Evolutionary conservation across 2,113 vertebrate genomes (phyloP), one percentile per base, ranked within the genome.

Genomic region (Cardinalis cardinalis): DNA sequence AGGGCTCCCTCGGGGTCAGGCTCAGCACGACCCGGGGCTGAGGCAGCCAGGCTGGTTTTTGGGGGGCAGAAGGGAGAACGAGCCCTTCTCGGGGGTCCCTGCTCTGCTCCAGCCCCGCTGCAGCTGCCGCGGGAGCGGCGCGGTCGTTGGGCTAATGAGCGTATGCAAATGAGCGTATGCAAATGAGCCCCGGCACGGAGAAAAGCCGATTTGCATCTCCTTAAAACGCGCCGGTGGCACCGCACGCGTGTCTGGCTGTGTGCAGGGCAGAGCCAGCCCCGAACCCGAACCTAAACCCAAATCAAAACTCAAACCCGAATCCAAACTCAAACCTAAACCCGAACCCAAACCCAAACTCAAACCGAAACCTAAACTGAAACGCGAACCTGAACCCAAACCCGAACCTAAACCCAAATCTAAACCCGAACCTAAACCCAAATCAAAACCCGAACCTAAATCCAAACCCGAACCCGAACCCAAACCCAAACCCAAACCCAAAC

Each of bases 21-120:
- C 0, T 3, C 66, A 12, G 16, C 25, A 0, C 0, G 6, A 8
- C 2, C 0, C 0, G 68, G 51, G 5, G 10, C n/a, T 36, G n/a
- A 36, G n/a, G 56, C n/a, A 25, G 34, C 34, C 56, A 6, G 34
- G 56, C 34, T 26, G 56, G 56, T 4, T 59, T 29, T 7, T 56
- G 72, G 64, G 79, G 77, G 31, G 6, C 10, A 20, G 11, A 16
- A 4, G 4, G 41, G 59, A 59, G 58, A 4, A 63, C 8, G 32
- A 56, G 61, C 79, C 5, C 17, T 25, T 25, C 48, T 25, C 43
- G 5, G 18, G 41, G 36, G 17, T 40, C 41, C 46, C 51, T 13
- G 82, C 46, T 43, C 20, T 0, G 52, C 46, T 10, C n/a, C 18
- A 14, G 53, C 79, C 44, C 76, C 10, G 24, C 56, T 29, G 16